phyloP scores from a whole-genome alignment of 2,113 vertebrate species.

The Rhabdornis inornatus region DNA sequence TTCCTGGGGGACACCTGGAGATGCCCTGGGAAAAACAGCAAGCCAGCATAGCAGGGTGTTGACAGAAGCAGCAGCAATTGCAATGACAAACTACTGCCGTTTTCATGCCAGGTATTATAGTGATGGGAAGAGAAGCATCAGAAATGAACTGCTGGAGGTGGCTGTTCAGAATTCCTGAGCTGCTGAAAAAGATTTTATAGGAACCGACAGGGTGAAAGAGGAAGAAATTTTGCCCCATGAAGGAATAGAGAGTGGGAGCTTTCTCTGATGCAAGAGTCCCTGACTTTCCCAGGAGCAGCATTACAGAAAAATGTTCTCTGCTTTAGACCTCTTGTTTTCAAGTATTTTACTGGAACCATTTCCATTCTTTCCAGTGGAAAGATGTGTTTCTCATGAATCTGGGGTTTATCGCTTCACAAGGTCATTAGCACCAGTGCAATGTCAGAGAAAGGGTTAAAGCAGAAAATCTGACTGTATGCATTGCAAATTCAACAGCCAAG shows the following conservation, averaged over 20 bases:
- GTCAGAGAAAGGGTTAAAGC: background rate
- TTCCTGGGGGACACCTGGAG: background rate
- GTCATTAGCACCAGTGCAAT: background rate
- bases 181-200: background rate
- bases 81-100: background rate
- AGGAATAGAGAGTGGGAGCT: background rate
- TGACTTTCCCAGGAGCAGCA: background rate
- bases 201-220: background rate
- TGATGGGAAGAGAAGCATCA: background rate
- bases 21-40: background rate
- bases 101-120: background rate
- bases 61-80: background rate
- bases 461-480: background rate
- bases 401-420: background rate
- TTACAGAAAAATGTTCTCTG: background rate
- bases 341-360: background rate
- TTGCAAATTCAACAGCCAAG: background rate
- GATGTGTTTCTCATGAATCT: background rate
- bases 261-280: background rate
- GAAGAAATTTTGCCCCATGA: background rate
- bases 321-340: background rate
- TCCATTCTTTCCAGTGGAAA: background rate
- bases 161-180: background rate
- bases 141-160: conserved; percentile 23
- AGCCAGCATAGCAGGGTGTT: background rate